These are phyloP conservation scores for Hydrophis major DNA, from an alignment of 2,797 vertebrate genomes.

Conservation along the genomic window DNA sequence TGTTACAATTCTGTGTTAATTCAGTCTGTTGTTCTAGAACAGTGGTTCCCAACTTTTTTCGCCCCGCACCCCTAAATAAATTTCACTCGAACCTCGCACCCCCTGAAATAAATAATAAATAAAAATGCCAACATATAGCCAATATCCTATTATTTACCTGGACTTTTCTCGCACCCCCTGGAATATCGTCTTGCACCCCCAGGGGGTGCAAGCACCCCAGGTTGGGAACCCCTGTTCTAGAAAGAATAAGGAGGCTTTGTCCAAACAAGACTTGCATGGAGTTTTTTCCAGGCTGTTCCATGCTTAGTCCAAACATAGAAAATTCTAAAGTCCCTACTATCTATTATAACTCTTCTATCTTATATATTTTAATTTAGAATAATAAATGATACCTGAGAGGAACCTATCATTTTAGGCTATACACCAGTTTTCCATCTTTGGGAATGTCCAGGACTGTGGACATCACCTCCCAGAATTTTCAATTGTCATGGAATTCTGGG, in stretches of 20 bases:
- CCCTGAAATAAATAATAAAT: too few relatives aligned
- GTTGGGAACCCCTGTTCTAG: neutral
- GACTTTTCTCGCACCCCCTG: too few relatives aligned
- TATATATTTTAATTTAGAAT: neutral
- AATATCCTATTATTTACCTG: too few relatives aligned
- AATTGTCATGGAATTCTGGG: neutral
- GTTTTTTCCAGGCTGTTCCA: neutral
- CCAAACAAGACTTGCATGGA: too few relatives aligned
- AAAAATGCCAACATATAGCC: too few relatives aligned
- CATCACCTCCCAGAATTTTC: neutral
- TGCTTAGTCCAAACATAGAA: neutral
- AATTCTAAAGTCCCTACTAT: neutral
- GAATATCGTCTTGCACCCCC: too few relatives aligned
- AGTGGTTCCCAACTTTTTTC: too few relatives aligned
- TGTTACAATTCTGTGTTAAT: neutral
- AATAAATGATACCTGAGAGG: neutral
- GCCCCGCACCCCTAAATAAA: too few relatives aligned
- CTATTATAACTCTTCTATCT: neutral
- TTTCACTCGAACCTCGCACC: too few relatives aligned
- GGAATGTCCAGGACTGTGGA: neutral
- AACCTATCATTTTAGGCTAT: neutral
- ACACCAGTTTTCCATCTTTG: neutral
- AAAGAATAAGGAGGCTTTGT: neutral
- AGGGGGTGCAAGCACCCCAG: too few relatives aligned
- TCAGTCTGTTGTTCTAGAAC: neutral